phyloP scores from a whole-genome alignment of 2,797 vertebrate genomes.

The Oceanodroma leucorhoa region DNA sequence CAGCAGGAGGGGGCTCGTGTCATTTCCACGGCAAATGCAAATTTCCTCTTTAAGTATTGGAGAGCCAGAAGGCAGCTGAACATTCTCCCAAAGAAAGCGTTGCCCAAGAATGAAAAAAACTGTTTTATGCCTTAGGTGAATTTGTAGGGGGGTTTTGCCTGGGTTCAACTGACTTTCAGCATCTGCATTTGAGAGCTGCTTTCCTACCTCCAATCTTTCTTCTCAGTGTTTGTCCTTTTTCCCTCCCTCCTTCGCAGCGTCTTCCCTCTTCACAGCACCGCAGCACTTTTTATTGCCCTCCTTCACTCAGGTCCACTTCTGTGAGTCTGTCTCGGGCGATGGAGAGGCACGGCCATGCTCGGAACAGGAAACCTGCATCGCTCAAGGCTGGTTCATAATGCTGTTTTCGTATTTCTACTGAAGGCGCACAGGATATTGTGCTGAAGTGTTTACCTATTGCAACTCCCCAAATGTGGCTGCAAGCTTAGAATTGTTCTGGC shows the following conservation, averaged over 20 bases:
- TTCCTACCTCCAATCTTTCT: too few relatives aligned
- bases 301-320: accelerated
- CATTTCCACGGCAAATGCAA: not conserved
- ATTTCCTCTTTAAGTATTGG: not conserved
- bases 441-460: accelerated
- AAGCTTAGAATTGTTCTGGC: not conserved
- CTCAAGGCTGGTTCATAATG: accelerated
- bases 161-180: too few relatives aligned
- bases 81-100: not conserved
- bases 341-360: accelerated
- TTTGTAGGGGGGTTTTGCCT: not conserved
- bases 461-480: accelerated
- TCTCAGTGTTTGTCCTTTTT: too few relatives aligned
- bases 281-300: accelerated
- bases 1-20: accelerated
- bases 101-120: not conserved
- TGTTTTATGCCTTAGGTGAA: not conserved
- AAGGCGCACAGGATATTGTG: accelerated
- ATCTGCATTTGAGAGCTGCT: not conserved
- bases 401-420: accelerated
- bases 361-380: accelerated
- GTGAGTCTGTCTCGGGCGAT: accelerated
- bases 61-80: not conserved
- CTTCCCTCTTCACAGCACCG: accelerated
- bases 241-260: accelerated